Conservation (phyloP, 92 coral and sea anemone species). For the Anthopleura xanthogrammica region DNA sequence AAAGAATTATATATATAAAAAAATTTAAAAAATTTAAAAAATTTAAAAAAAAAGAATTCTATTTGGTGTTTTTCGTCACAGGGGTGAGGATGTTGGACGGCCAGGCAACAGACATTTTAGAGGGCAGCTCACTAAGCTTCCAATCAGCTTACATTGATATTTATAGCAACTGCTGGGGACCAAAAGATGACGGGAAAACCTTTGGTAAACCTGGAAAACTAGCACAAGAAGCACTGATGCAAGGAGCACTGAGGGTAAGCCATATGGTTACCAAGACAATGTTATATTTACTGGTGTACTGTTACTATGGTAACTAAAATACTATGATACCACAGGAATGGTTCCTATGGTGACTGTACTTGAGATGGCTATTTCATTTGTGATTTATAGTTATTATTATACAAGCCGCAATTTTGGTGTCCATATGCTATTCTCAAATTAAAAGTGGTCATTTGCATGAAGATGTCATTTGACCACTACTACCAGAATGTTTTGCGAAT, state of each 20-base stretch:
- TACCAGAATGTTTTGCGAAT: no score
- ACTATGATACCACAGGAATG: not conserved
- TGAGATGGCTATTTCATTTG: not conserved
- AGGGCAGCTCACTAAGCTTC: slow-evolving; percentile 96
- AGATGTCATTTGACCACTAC: no score
- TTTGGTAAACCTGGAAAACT: slow-evolving; percentile 98
- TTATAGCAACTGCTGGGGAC: slow-evolving; percentile 99
- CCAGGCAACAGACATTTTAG: slow-evolving; percentile 95
- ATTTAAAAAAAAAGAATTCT: no score
- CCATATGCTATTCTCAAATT: no score
- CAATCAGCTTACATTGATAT: slow-evolving; percentile 96
- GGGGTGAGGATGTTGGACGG: slow-evolving; percentile 98
- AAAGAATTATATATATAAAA: no score
- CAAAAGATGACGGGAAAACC: slow-evolving; percentile 99
- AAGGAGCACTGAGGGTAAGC: slow-evolving; percentile 90
- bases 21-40: no score
- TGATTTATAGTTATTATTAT: not conserved
- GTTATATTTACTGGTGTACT: no score
- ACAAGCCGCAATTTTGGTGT: not conserved
- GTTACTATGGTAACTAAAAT: no score
- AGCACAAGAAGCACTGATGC: slow-evolving; percentile 96
- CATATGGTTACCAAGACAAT: not conserved
- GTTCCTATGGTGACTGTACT: not conserved
- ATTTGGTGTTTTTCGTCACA: not conserved
- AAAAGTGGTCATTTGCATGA: no score